These are phyloP conservation scores for Mamestra configurata DNA, from an alignment of 1,140 invertebrate genomes.

Conservation along the genomic window DNA sequence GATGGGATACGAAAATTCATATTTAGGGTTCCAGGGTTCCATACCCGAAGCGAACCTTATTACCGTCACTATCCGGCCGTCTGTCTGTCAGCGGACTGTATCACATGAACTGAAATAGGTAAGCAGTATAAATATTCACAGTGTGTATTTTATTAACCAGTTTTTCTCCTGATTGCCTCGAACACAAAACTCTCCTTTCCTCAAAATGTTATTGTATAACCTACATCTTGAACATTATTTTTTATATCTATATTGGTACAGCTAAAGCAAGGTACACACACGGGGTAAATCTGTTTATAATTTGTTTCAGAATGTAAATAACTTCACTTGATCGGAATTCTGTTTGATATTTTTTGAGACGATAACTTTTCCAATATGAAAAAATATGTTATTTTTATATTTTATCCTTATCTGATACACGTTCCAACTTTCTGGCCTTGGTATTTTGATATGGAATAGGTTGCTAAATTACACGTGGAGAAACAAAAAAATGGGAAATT, in stretches of 20 bases:
- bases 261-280: not conserved
- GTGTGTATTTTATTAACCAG: no score
- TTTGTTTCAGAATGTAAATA: constrained; percentile 19
- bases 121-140: no score
- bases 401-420: constrained; percentile 10
- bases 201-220: not conserved
- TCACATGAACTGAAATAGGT: no score
- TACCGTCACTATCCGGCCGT: no score
- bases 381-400: not conserved
- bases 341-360: constrained; percentile 5
- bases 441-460: no score
- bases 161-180: not conserved
- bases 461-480: no score
- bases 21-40: no score
- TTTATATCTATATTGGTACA: not conserved
- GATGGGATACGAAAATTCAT: no score
- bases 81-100: no score
- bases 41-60: no score
- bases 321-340: constrained; percentile 16
- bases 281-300: not conserved
- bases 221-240: not conserved
- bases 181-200: not conserved
- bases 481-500: no score
- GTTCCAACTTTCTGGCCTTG: not conserved
- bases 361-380: not conserved